phyloP scores from a whole-genome alignment of 2,888 invertebrate genomes.

The Xestia sexstrigata region DNA sequence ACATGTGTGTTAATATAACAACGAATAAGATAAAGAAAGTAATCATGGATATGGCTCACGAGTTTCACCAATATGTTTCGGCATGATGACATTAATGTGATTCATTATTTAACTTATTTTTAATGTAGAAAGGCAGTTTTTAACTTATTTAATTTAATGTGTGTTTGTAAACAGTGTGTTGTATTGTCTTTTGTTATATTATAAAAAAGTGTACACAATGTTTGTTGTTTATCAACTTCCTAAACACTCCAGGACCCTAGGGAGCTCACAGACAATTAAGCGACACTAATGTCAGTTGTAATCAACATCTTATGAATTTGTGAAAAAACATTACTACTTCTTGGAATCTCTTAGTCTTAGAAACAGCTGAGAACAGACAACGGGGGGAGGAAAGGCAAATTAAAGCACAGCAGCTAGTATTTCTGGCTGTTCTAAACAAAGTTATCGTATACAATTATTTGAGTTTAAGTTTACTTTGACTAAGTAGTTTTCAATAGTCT shows the following conservation, averaged over 20 bases:
- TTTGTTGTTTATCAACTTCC: neutral
- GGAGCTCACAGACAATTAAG: neutral
- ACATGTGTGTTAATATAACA: conserved; percentile 76
- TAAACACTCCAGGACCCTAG: neutral
- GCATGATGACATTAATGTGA: no score
- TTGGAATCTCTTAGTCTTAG: neutral
- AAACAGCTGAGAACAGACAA: neutral
- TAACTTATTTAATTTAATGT: neutral
- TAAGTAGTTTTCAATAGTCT: neutral
- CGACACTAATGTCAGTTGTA: neutral
- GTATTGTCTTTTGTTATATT: neutral
- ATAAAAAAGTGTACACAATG: neutral
- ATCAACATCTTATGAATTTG: neutral
- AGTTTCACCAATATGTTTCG: conserved; percentile 61
- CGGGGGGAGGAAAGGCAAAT: no score
- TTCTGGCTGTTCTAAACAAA: neutral
- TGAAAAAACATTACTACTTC: neutral
- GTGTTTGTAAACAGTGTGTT: neutral
- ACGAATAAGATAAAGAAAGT: conserved; percentile 73
- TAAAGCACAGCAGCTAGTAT: neutral
- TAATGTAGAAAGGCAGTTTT: conserved; percentile 3
- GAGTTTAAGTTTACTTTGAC: neutral
- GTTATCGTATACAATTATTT: neutral
- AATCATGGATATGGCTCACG: conserved; percentile 72
- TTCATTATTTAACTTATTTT: neutral